A percentile compares a stretch with the other conserved stretches of the same genome.
Evolutionary conservation across 2,888 invertebrate genomes (phyloP).

Genomic region (Drosophila mercatorum): DNA sequence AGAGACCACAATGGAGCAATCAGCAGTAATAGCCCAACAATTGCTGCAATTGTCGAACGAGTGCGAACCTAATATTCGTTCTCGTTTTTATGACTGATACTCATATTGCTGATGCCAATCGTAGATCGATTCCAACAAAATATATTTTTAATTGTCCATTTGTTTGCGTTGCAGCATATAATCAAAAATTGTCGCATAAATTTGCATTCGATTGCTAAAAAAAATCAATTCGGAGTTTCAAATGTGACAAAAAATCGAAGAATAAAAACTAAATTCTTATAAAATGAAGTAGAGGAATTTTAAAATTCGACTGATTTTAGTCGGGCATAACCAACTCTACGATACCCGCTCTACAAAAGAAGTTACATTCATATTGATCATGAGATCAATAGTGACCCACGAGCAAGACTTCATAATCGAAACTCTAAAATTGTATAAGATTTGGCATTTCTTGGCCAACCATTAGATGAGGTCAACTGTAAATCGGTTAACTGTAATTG

Average conservation of each 20-base stretch:
- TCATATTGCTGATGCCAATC: constrained; percentile 24
- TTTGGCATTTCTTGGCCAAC: too few species aligned
- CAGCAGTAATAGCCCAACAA: constrained; percentile 61
- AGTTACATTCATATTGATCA: too few species aligned
- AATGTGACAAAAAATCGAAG: not conserved
- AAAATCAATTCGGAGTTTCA: not conserved
- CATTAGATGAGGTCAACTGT: too few species aligned
- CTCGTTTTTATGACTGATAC: constrained; percentile 65
- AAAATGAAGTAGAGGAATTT: not conserved
- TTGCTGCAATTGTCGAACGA: constrained; percentile 56
- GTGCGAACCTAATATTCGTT: constrained; percentile 53
- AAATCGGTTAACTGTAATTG: too few species aligned
- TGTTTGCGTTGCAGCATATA: constrained; percentile 20
- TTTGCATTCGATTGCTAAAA: not conserved
- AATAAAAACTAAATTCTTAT: not conserved
- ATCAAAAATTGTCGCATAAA: not conserved
- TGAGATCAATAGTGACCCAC: too few species aligned
- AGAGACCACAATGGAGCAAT: constrained; percentile 66
- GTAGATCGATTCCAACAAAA: not conserved
- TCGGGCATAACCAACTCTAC: not conserved
- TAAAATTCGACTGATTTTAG: not conserved
- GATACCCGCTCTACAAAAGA: not conserved
- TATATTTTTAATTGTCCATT: constrained; percentile 25
- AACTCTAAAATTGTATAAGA: too few species aligned
- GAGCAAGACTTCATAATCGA: too few species aligned